Conservation (phyloP, 2,113 vertebrate species). For the Sinocyclocheilus grahami region DNA sequence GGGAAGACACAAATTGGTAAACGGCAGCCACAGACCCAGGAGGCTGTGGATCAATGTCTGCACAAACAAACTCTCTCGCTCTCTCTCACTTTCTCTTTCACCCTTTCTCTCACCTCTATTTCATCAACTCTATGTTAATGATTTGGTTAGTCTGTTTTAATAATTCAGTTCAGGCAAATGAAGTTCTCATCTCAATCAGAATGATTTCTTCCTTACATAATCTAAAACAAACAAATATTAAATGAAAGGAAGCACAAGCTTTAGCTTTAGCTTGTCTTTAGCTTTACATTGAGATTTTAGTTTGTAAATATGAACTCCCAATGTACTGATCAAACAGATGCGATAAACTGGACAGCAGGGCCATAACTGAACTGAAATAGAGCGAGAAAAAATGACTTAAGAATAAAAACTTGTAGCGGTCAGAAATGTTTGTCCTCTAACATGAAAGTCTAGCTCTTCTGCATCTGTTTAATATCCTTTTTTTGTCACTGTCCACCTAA, state of each 20-base stretch:
- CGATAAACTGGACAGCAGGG: neutral
- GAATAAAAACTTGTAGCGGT: neutral
- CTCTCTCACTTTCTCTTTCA: constrained; percentile 29
- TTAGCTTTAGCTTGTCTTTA: neutral
- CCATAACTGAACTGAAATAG: constrained; percentile 39
- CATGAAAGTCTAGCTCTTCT: neutral
- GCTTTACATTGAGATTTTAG: neutral
- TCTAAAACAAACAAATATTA: constrained; percentile 29
- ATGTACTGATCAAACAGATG: neutral
- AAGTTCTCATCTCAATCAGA: neutral
- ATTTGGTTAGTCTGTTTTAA: constrained; percentile 44
- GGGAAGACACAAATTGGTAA: constrained; percentile 58
- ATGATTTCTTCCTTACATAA: constrained; percentile 23
- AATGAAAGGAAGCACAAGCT: neutral
- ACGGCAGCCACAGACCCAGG: constrained; percentile 54
- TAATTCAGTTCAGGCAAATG: constrained; percentile 41
- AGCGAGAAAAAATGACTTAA: neutral
- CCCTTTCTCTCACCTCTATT: constrained; percentile 32
- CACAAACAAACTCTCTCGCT: constrained; percentile 54
- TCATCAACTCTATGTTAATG: neutral
- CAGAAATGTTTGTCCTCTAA: constrained; percentile 3
- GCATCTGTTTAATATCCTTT: neutral
- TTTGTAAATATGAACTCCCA: neutral
- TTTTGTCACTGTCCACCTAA: neutral
- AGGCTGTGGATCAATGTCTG: constrained; percentile 59